Conservation (phyloP, 2,888 invertebrate genomes). For the Proisotoma minuta region DNA sequence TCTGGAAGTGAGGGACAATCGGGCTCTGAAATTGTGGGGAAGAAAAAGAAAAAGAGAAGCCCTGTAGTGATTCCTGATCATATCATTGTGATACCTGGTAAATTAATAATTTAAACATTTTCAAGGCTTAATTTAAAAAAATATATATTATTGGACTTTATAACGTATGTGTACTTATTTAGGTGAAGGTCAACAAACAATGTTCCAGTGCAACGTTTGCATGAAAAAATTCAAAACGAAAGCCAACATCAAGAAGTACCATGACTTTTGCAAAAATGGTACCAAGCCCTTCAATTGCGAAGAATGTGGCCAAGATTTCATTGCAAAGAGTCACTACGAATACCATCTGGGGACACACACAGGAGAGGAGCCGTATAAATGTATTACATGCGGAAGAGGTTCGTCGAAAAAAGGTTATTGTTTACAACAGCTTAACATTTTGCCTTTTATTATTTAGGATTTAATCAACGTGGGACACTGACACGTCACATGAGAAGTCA, state of each 20-base stretch:
- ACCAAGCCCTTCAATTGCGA: slow-evolving; percentile 54
- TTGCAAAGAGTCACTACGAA: slow-evolving; percentile 65
- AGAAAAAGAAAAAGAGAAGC: background rate
- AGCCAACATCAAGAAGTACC: slow-evolving; percentile 41
- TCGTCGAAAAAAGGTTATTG: background rate
- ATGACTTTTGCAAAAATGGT: slow-evolving; percentile 34
- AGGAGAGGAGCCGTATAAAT: slow-evolving; percentile 56
- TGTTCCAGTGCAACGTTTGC: slow-evolving; percentile 63
- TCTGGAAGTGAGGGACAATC: background rate
- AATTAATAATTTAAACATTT: background rate
- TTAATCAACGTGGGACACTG: slow-evolving; percentile 64
- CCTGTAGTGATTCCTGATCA: slow-evolving; percentile 1
- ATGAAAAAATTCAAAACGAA: slow-evolving; percentile 63
- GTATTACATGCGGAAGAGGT: slow-evolving; percentile 62
- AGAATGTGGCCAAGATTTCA: slow-evolving; percentile 60
- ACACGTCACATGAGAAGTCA: slow-evolving; percentile 65
- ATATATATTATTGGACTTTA: no score
- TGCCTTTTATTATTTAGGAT: slow-evolving; percentile 63
- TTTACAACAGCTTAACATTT: slow-evolving; percentile 49
- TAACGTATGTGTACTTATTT: background rate
- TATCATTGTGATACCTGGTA: slow-evolving; percentile 3
- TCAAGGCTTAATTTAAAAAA: background rate
- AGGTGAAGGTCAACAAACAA: slow-evolving; percentile 47
- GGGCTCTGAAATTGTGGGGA: slow-evolving; percentile 14
- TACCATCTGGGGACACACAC: slow-evolving; percentile 66